A percentile compares a stretch with the other conserved stretches of the same genome.
Evolutionary conservation across 1,140 invertebrate genomes (phyloP).

Genomic region (Drosophila albomicans): DNA sequence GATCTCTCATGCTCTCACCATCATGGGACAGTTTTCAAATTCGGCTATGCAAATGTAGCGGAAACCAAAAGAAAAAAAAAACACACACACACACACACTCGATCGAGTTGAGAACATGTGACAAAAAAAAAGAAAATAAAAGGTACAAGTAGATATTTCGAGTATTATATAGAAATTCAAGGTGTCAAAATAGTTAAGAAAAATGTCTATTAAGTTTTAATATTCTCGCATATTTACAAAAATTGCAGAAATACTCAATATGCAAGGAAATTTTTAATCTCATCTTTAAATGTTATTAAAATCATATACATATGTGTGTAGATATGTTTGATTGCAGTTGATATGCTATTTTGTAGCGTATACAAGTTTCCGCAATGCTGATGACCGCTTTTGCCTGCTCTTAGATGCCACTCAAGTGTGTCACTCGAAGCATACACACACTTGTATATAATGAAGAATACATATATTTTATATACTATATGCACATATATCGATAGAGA

Average conservation of each 20-base stretch:
- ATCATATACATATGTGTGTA: no score
- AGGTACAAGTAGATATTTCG: constrained; percentile 21
- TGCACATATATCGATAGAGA: constrained; percentile 14
- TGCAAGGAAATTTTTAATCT: no score
- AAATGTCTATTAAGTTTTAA: no score
- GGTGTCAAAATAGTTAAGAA: no score
- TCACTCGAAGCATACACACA: constrained; percentile 54
- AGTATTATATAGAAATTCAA: background rate
- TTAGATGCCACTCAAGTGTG: constrained; percentile 64
- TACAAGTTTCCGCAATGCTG: constrained; percentile 11
- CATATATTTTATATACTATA: constrained; percentile 2
- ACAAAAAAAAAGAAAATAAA: constrained; percentile 3
- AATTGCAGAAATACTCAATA: no score
- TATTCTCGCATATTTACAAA: no score
- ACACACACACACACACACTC: constrained; percentile 39
- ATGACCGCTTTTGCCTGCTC: constrained; percentile 36
- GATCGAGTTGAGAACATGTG: background rate
- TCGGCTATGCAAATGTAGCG: constrained; percentile 78
- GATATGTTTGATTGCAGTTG: background rate
- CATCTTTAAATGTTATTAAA: no score
- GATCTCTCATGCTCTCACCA: constrained; percentile 5
- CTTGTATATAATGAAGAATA: constrained; percentile 1
- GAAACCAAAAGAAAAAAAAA: constrained; percentile 65
- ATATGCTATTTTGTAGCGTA: background rate
- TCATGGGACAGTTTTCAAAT: constrained; percentile 19